Conservation (phyloP, 2,888 invertebrate species). For the Orthosia incerta region DNA sequence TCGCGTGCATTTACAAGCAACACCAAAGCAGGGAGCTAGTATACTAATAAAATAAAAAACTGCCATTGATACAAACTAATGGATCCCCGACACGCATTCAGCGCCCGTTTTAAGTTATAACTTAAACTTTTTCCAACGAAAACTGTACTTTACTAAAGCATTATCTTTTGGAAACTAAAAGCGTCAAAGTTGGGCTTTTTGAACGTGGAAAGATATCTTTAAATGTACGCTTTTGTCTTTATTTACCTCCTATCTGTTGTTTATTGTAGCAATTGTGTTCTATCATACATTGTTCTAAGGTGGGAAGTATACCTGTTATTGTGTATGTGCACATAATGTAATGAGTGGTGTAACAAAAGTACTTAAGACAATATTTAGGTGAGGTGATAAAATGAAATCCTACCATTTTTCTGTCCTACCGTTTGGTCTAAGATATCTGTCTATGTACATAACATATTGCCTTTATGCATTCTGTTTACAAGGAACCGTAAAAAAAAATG, state of each 20-base stretch:
- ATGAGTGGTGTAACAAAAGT: too few relatives aligned
- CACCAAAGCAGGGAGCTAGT: slow-evolving; percentile 41
- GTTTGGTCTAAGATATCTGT: too few relatives aligned
- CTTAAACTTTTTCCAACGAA: slow-evolving; percentile 50
- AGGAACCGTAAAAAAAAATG: slow-evolving; percentile 28
- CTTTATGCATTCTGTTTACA: slow-evolving; percentile 26
- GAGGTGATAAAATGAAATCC: neutral
- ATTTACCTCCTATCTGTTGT: slow-evolving; percentile 29
- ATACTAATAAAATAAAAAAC: slow-evolving; percentile 55
- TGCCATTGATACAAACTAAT: slow-evolving; percentile 72
- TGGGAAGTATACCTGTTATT: neutral
- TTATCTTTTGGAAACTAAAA: slow-evolving; percentile 57
- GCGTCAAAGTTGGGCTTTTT: slow-evolving; percentile 31
- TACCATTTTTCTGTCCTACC: too few relatives aligned
- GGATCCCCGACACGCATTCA: slow-evolving; percentile 64
- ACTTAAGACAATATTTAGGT: neutral
- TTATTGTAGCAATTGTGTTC: slow-evolving; percentile 4
- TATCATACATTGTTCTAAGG: neutral
- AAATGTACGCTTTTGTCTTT: slow-evolving; percentile 20
- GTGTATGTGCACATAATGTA: too few relatives aligned
- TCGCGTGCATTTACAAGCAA: slow-evolving; percentile 34
- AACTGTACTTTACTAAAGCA: slow-evolving; percentile 45
- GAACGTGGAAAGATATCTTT: slow-evolving; percentile 48
- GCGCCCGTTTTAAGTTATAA: slow-evolving; percentile 48
- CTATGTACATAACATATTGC: too few relatives aligned